phyloP scores from a whole-genome alignment of 2,888 invertebrate genomes.

The Yponomeuta sedellus region DNA sequence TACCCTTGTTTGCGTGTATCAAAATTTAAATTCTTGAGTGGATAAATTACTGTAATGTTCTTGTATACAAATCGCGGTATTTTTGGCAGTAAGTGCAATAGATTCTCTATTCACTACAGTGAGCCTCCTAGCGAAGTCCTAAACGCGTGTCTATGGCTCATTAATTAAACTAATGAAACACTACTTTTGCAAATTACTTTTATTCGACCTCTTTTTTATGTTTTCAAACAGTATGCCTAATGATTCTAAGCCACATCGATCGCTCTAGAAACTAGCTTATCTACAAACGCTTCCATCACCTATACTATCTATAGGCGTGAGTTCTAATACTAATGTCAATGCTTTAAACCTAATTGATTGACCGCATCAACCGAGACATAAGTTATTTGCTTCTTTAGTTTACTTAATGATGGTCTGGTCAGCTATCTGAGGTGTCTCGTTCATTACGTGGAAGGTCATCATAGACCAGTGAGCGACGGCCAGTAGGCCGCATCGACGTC shows the following conservation, averaged over 20 bases:
- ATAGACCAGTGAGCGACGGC: constrained; percentile 17
- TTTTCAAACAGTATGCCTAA: constrained; percentile 17
- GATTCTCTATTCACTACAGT: neutral
- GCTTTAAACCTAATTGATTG: too few species aligned
- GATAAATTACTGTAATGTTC: too few species aligned
- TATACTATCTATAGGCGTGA: neutral
- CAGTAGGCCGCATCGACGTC: constrained; percentile 29
- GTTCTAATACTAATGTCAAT: neutral
- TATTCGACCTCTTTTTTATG: constrained; percentile 20
- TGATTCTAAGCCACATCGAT: neutral
- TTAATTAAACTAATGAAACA: constrained; percentile 51
- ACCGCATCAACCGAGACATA: too few species aligned
- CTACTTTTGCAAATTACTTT: constrained; percentile 35
- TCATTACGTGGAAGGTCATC: constrained; percentile 18
- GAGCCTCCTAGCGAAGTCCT: neutral
- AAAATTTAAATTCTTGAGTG: neutral
- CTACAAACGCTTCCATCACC: neutral
- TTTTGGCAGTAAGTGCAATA: neutral
- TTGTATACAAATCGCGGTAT: neutral
- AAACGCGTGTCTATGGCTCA: constrained; percentile 43
- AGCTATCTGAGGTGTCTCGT: neutral
- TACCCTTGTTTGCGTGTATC: neutral
- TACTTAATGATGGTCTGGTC: neutral
- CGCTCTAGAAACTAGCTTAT: constrained; percentile 3
- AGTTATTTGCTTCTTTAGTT: neutral